Evolutionary conservation across 2,113 vertebrate species (phyloP), one percentile per base, ranked within the genome.

Genomic region (Drymodes brunneopygia): DNA sequence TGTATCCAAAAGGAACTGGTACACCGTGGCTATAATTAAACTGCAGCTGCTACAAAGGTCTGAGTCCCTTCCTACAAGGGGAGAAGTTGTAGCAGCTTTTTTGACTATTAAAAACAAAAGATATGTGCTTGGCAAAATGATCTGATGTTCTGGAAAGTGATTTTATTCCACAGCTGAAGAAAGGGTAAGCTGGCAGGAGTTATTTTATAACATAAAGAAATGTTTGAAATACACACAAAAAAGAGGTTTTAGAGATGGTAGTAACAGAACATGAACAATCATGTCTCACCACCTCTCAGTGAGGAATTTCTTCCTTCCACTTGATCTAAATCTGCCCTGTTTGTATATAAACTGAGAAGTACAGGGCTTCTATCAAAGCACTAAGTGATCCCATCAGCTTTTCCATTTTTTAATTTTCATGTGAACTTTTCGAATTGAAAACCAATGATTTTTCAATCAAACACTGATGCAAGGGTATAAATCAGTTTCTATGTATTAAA

Each of bases 191-290:
- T 29, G 18, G 9, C 15, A 60, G 21, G 18, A 54, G 29, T 15
- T 42, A 23, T 25, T 87, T 61, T 75, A 64, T 17, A 38, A 58
- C 22, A 24, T 28, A 73, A 73, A 61, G 12, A 51, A 67, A 33
- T 24, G 25, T 33, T 85, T 4, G 2, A 51, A 60, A 33, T 21
- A 51, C 45, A 78, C 54, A 69, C 35, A 75, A 65, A 90, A 5
- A 0, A 1, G 2, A n/a, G 47, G 10, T 0, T 93, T 87, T 69
- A 54, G 33, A 64, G 8, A 14, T 6, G 2, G 10, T 23, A 25
- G 7, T 31, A 82, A 53, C 1, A 44, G 31, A 81, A 61, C 19
- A 17, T 2, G 7, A 88, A 61, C 14, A 53, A 74, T 9, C 8
- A 28, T 6, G 1, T 38, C 40, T 42, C 62, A 60, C 8, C 33